Evolutionary conservation across 2,113 vertebrate genomes (phyloP).

Genomic region (Xyrauchen texanus): DNA sequence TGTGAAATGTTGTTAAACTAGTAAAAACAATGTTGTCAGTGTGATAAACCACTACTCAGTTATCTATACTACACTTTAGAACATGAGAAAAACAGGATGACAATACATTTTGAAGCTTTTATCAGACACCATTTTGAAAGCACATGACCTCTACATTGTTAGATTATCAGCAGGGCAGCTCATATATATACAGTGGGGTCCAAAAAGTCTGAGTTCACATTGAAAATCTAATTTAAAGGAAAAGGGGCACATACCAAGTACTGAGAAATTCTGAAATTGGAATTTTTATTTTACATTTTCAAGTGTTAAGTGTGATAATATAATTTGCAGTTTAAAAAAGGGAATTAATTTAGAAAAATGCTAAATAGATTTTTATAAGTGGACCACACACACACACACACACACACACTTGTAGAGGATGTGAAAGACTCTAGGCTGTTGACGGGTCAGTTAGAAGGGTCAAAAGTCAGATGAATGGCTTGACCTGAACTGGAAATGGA

Average conservation of each 20-base stretch:
- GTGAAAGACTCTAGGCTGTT: conserved; percentile 11
- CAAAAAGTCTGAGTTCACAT: no score
- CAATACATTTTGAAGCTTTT: conserved; percentile 8
- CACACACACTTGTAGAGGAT: not conserved
- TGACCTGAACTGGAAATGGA: conserved; percentile 6
- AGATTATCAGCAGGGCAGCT: not conserved
- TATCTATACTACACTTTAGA: conserved; percentile 26
- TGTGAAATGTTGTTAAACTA: conserved; percentile 8
- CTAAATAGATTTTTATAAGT: no score
- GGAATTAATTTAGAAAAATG: no score
- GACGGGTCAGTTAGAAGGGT: not conserved
- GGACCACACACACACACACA: not conserved
- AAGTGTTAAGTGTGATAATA: no score
- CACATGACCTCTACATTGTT: conserved; percentile 12
- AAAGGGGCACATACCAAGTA: no score
- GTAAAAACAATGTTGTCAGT: not conserved
- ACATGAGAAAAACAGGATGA: conserved; percentile 2
- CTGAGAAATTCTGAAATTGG: no score
- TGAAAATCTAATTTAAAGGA: no score
- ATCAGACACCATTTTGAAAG: conserved; percentile 14
- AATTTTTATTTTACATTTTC: no score
- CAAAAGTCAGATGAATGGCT: conserved; percentile 15
- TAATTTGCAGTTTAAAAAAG: no score
- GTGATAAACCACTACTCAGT: conserved; percentile 12
- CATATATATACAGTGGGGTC: no score